phyloP scores from a whole-genome alignment of 64 coral and sea anemone genomes.

The Montipora cactus region DNA sequence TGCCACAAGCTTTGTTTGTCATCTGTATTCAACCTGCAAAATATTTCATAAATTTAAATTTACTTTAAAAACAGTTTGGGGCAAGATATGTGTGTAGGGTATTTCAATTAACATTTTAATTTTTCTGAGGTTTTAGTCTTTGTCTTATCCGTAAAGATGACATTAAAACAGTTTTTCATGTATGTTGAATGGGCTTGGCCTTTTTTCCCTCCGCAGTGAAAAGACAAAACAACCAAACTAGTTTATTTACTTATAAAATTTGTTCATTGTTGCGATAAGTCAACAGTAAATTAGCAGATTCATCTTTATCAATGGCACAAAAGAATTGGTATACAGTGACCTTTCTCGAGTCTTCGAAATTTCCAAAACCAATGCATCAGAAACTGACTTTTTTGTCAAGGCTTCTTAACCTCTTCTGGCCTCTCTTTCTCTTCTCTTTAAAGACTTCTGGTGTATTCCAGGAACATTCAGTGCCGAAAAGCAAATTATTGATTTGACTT shows the following conservation, averaged over 20 bases:
- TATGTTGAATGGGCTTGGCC: slow-evolving; percentile 26
- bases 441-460: slow-evolving; percentile 47
- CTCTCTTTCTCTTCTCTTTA: slow-evolving; percentile 47
- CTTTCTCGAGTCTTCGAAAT: slow-evolving; percentile 37
- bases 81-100: too few relatives aligned
- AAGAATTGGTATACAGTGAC: slow-evolving; percentile 30
- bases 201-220: slow-evolving; percentile 34
- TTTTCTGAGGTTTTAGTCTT: too few relatives aligned
- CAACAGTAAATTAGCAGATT: slow-evolving; percentile 28
- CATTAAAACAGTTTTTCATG: neutral
- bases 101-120: too few relatives aligned
- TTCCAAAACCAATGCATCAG: neutral
- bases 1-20: too few relatives aligned
- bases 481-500: slow-evolving; percentile 32
- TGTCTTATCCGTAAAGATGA: too few relatives aligned
- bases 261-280: slow-evolving; percentile 16
- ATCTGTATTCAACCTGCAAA: too few relatives aligned
- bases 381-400: slow-evolving; percentile 3
- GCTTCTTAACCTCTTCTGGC: slow-evolving; percentile 20
- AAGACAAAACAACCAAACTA: slow-evolving; percentile 21
- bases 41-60: too few relatives aligned
- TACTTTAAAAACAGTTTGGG: too few relatives aligned
- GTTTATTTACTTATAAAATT: slow-evolving; percentile 43
- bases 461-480: slow-evolving; percentile 29
- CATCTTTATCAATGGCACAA: slow-evolving; percentile 31